Evolutionary conservation across 2,113 vertebrate genomes (phyloP).

Genomic region (Poicephalus gulielmi): DNA sequence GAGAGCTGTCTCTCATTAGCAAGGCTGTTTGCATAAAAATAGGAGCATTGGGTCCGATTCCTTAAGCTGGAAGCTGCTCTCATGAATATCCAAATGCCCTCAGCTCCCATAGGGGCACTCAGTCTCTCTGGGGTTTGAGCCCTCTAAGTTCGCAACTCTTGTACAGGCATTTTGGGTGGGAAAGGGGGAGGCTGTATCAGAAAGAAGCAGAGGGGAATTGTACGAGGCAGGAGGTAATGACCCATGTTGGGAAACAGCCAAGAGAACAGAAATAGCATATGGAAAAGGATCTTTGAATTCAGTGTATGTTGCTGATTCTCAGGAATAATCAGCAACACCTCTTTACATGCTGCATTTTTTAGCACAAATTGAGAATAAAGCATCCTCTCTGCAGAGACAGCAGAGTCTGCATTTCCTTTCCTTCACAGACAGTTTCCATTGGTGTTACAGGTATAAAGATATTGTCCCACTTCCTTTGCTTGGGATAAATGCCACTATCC

Average conservation of each 20-base stretch:
- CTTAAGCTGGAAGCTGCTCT: background rate
- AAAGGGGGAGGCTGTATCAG: background rate
- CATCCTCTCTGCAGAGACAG: slow-evolving; percentile 13
- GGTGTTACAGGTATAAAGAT: background rate
- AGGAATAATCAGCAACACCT: slow-evolving; percentile 36
- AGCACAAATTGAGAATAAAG: slow-evolving; percentile 31
- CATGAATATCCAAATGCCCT: background rate
- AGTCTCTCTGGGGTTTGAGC: background rate
- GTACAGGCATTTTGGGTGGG: background rate
- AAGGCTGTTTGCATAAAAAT: background rate
- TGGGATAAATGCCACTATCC: background rate
- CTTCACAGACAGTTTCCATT: background rate
- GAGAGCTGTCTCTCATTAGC: background rate
- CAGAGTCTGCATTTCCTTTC: background rate
- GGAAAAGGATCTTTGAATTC: slow-evolving; percentile 5
- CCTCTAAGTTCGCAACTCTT: background rate
- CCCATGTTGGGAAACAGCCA: slow-evolving; percentile 26
- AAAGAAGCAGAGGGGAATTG: background rate
- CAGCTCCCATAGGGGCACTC: background rate
- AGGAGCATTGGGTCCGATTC: background rate
- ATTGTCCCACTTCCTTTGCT: background rate
- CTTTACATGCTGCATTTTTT: slow-evolving; percentile 36
- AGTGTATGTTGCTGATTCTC: slow-evolving; percentile 7
- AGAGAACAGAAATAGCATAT: slow-evolving; percentile 25
- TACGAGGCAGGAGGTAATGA: slow-evolving; percentile 18